These are phyloP conservation scores for Oligia fasciuncula DNA, from an alignment of 2,888 invertebrate species.

Conservation along the genomic window DNA sequence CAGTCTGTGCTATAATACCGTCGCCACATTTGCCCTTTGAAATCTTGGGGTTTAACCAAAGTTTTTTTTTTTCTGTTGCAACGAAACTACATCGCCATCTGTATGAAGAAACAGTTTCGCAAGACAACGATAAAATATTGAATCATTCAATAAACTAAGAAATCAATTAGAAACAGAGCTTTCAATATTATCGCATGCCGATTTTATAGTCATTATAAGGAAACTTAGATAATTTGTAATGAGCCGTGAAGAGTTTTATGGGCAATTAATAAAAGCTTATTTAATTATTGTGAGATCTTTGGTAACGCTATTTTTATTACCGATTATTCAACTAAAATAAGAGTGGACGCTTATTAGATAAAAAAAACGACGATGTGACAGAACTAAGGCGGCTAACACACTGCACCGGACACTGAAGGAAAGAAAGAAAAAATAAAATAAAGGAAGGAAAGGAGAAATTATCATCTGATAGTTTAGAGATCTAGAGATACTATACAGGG, in stretches of 20 bases:
- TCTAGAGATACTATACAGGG: no score
- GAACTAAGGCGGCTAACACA: background rate
- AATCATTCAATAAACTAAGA: background rate
- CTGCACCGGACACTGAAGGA: no score
- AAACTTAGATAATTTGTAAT: background rate
- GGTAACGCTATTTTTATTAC: background rate
- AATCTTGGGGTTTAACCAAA: background rate
- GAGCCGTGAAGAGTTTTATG: constrained; percentile 21
- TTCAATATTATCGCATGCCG: constrained; percentile 9
- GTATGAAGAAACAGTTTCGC: background rate
- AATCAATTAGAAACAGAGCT: background rate
- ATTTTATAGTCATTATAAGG: constrained; percentile 23
- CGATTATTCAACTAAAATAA: background rate
- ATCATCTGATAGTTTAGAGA: no score
- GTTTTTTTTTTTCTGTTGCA: background rate
- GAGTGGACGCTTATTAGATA: background rate
- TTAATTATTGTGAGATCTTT: constrained; percentile 1
- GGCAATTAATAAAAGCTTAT: background rate
- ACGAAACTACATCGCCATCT: background rate
- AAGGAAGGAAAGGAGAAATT: no score
- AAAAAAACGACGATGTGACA: background rate
- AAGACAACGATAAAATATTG: background rate
- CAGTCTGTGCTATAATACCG: background rate
- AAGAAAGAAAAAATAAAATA: no score
- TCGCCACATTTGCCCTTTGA: background rate